Percentiles rank a stretch among this genome's conserved stretches.
phyloP scores from a whole-genome alignment of 2,113 vertebrate genomes.

The Typhlomys cinereus region DNA sequence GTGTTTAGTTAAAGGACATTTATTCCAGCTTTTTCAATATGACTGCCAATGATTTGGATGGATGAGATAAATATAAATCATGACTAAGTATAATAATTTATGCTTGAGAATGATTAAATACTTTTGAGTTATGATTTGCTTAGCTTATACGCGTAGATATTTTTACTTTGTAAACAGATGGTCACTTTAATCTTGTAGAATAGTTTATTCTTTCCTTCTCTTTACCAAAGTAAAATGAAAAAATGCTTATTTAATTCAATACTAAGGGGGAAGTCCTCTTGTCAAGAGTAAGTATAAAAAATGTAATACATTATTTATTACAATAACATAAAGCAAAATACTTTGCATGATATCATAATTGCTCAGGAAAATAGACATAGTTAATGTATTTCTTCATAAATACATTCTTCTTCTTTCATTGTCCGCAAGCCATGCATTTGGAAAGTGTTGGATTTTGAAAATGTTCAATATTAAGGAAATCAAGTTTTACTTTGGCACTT shows the following conservation, averaged over 20 bases:
- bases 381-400: neutral
- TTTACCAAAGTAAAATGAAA: slow-evolving; percentile 49
- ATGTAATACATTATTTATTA: neutral
- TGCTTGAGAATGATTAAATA: slow-evolving; percentile 56
- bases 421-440: too few species aligned
- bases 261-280: neutral
- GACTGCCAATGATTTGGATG: slow-evolving; percentile 44
- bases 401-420: too few species aligned
- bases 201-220: slow-evolving; percentile 4
- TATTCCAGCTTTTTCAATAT: slow-evolving; percentile 28
- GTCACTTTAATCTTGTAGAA: slow-evolving; percentile 22
- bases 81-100: slow-evolving; percentile 47
- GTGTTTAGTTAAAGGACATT: slow-evolving; percentile 45
- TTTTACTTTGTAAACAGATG: slow-evolving; percentile 56
- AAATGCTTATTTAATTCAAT: slow-evolving; percentile 11
- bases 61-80: slow-evolving; percentile 64
- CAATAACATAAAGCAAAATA: neutral
- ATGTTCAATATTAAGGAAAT: neutral
- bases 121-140: slow-evolving; percentile 56
- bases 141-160: slow-evolving; percentile 34
- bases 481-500: neutral
- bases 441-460: neutral
- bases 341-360: neutral
- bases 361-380: neutral
- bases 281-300: slow-evolving; percentile 3